Base-by-base conservation (phyloP, 2,113 vertebrate genomes). In the Sapajus apella region DNA sequence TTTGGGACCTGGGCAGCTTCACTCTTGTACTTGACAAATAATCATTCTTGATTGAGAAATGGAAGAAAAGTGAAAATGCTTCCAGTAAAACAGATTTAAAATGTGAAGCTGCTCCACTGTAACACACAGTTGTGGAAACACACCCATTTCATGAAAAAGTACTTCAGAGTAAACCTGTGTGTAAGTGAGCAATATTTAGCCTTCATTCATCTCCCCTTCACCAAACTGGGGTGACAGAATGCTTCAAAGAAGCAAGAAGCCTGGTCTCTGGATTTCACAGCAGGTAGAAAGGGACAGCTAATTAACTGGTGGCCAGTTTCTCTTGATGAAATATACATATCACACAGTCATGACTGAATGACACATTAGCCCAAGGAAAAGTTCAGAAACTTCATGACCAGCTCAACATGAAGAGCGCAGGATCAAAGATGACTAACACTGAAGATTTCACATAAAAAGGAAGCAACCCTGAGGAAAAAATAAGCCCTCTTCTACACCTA, bases 1-100 rank as follows among this genome's bases (percentile, higher is more conserved):
- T 52, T 97, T 79, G 73, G 87, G 75, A 64, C 66, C 79, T 66
- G 85, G 92, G 77, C 37, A 96, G 50, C 81, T 96, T 97, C 58
- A 90, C 50, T 93, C 68, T 47, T 70, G 21, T 21, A n/a, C 83
- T 79, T 98, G 87, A 84, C 93, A 97, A 97, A 73, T 96, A 95
- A 96, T 80, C 87, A 92, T 94, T 50, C 92, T 96, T 93, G 70
- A 92, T 35, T 1, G 1, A 98, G 61, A 94, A 96, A 75, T 8
- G 94, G 81, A 66, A 52, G 96, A 11, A 96, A 97, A 25, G 73
- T 79, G 88, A 92, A 43, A 79, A 84, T 25, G 4, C 87, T 97
- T 96, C 82, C 91, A 86, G 90, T 97, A 89, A 97, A 97, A 45
- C 5, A 89, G 87, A 76, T 90, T 94, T 90, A 96, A 97, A 73